Percentiles rank a stretch among this genome's conserved stretches.
phyloP scores from a whole-genome alignment of 2,888 invertebrate species.

The Vesta saturnalis region DNA sequence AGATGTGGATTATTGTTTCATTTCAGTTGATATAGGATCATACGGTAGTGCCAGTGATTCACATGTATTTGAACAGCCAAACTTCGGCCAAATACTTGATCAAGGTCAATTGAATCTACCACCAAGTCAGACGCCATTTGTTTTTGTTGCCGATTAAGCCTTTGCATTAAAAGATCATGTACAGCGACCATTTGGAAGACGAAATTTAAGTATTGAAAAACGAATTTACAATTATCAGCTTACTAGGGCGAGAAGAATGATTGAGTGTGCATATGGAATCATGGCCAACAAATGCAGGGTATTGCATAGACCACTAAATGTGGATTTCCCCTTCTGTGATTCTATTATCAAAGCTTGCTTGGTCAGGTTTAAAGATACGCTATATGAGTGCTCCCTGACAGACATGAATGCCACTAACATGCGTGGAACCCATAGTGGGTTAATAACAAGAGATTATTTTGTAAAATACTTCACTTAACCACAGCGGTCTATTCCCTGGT shows the following conservation, averaged over 20 bases:
- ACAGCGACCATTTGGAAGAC: conserved; percentile 2
- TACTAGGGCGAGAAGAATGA: no score
- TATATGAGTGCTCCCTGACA: no score
- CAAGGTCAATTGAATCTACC: conserved; percentile 17
- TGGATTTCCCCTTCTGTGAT: no score
- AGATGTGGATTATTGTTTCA: conserved; percentile 19
- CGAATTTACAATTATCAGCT: conserved; percentile 11
- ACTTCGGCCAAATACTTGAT: no score
- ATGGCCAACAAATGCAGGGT: conserved; percentile 5
- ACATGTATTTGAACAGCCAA: no score
- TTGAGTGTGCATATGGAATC: no score
- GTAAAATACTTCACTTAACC: not conserved
- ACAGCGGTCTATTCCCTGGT: conserved; percentile 16
- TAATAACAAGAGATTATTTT: not conserved
- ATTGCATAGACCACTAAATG: no score
- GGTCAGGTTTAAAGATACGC: no score
- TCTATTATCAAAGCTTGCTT: no score
- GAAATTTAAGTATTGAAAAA: conserved; percentile 14
- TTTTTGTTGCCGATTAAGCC: conserved; percentile 15
- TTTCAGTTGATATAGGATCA: not conserved
- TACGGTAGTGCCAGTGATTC: not conserved
- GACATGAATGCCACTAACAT: not conserved
- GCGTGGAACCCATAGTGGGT: not conserved
- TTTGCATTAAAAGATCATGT: conserved; percentile 9
- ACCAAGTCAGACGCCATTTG: conserved; percentile 9